Base-by-base conservation (phyloP, 2,113 vertebrate species). In the Campylomormyrus numenius region DNA sequence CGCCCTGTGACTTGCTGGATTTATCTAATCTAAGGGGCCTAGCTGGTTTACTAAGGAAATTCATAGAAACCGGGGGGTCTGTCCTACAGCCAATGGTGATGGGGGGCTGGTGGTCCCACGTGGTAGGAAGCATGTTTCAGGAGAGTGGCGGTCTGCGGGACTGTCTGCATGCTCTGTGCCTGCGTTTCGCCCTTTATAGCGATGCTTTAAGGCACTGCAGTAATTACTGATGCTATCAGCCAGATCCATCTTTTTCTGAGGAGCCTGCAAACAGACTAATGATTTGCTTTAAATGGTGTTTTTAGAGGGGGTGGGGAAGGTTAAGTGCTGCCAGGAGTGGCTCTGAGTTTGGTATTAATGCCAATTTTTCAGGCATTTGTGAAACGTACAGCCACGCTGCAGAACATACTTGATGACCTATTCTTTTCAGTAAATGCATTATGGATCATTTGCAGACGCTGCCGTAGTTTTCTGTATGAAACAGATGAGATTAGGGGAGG, bases 1-100 rank as follows among this genome's bases (percentile, higher is more conserved):
- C 35, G 17, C 56, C 87, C 87, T 24, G 27, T 56, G 10, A 39
- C 42, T 66, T 58, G 10, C 48, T 50, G 42, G 39, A 8, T 15
- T 89, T 74, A 50, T 89, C 88, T 74, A 48, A 48, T 80, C 17
- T 35, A 42, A 80, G 15, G 35, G 74, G 35, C 62, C 88, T 89
- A 46, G 56, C 46, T 74, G 88, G 15, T 48, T 46, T n/a, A 70
- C 42, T 62, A 88, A 62, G 35, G 56, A 46, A 66, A 88, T 45
- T 88, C 17, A 45, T 13, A 87, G 86, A 87, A 52, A 56, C 50
- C 0, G 50, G 39, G 17, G 56, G 24, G 35, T 17, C 11, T 5
- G 35, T 42, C 31, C 53, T 24, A 9, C 56, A n/a, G 56, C 56
- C 56, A 24, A 0, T 24, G 56, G 35, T 27, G 9, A 66, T 10